Base-by-base conservation (phyloP, 64 coral and sea anemone species). In the Montipora efflorescens region DNA sequence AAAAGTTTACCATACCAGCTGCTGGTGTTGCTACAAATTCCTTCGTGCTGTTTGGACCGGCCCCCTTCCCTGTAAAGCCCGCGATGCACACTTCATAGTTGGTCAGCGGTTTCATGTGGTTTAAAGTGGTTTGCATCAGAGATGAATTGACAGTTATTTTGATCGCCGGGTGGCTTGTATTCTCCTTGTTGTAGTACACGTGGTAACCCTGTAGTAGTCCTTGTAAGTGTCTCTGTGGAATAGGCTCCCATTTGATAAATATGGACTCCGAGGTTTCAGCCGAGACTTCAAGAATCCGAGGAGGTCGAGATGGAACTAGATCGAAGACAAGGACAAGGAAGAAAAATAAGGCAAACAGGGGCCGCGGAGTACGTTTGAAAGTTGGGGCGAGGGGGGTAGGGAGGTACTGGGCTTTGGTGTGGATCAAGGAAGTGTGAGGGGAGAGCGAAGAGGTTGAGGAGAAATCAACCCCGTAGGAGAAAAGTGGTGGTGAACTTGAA, bases 1-100 rank as follows among this genome's bases (percentile, higher is more conserved):
- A 0, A 78, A 4, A 2, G 5, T 47, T 0, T 57, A 47, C 79
- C 79, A 49, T 53, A 97, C 96, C 93, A 59, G 91, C 69, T 49
- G 67, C 81, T 15, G 82, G 61, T 5, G 96, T 97, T 11, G 61
- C 57, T 6, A 86, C 93, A 21, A 48, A 76, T 4, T 84, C 61
- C 13, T 84, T 76, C 0, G 82, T 80, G 67, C 89, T 95, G n/a
- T 49, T 67, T 16, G 96, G 96, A 1, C 96, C 96, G 48, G 23
- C n/a, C 19, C 96, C 96, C 57, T 97, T 97, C 25, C 15, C 72
- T 46, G 93, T 97, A 13, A 97, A 91, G 20, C 83, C 96, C 7
- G 83, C 89, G 4, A 97, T 87, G 75, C 83, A 89, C 12, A 97
- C 43, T 13, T 81, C 3, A 55, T 97, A 97, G 50, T 70, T 68